Base-by-base conservation (phyloP, 2,113 vertebrate species). In the Neofelis nebulosa region DNA sequence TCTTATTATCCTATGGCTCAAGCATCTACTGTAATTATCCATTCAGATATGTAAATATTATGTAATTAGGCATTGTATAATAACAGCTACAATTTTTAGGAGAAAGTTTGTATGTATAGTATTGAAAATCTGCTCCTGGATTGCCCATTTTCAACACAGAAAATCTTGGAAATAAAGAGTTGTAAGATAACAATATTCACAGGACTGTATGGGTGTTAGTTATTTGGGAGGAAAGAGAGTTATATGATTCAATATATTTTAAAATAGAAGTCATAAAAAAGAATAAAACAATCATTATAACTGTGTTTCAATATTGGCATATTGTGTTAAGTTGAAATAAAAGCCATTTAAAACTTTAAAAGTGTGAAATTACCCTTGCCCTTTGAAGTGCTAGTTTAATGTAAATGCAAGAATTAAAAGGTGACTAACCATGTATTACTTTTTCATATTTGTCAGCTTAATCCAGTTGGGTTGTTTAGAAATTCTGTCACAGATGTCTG, bases 401-500 rank as follows among this genome's bases (percentile, higher is more conserved):
- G 98, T 98, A 98, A 98, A 74, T 95, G 97, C 87, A 96, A 97
- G 91, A 98, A 97, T 98, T 98, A 98, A 98, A 98, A 98, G 97
- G 98, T 98, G 97, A 98, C 97, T 97, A 97, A 90, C 88, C 48
- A 94, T 33, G 4, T 96, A 98, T 98, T 98, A 98, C 89, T 98
- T 98, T 97, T 98, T 97, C 95, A 93, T 4, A 16, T 96, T 98
- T 98, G 98, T 98, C 92, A 98, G 97, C 98, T 97, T 98, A 97
- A 97, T 98, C 96, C 85, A 78, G 91, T 97, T 88, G 94, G 97
- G 97, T 98, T 84, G 96, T 98, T 98, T 98, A 97, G 97, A 98
- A 99, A 98, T 97, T 98, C 97, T 98, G 98, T 97, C 98, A 98
- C 97, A 98, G 98, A 98, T 98, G 98, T 98, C 98, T 98, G 97